Conservation (phyloP, 2,797 vertebrate genomes). For the Hydrolagus colliei region DNA sequence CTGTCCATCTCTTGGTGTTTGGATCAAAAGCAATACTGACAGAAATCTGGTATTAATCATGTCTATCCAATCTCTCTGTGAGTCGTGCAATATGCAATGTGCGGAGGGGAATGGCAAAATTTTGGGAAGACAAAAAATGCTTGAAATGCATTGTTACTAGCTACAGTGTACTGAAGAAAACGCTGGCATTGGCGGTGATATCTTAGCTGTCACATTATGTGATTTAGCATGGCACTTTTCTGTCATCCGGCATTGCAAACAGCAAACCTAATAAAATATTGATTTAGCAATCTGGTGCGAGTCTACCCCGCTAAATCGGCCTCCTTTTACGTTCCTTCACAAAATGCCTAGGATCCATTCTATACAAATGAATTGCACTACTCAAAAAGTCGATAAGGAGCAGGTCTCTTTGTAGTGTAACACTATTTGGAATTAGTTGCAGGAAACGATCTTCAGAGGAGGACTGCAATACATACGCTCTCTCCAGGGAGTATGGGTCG, state of each 20-base stretch:
- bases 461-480: background rate
- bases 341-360: constrained; percentile 16
- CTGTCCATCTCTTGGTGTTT: constrained; percentile 1
- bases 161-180: background rate
- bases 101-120: background rate
- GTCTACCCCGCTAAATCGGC: constrained; percentile 21
- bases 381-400: constrained; percentile 16
- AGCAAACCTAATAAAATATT: constrained; percentile 31
- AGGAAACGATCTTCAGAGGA: background rate
- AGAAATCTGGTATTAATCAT: background rate
- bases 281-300: constrained; percentile 22
- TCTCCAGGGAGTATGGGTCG: background rate
- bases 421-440: constrained; percentile 21
- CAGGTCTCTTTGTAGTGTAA: background rate
- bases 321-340: constrained; percentile 8
- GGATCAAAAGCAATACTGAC: background rate
- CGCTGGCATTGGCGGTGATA: constrained; percentile 16
- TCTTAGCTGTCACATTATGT: constrained; percentile 16
- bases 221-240: constrained; percentile 20
- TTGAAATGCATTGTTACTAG: constrained; percentile 2
- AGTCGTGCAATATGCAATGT: background rate
- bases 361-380: constrained; percentile 28
- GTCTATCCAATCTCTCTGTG: background rate
- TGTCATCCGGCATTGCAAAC: constrained; percentile 27
- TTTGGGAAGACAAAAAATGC: constrained; percentile 5